phyloP scores from a whole-genome alignment of 1,140 invertebrate genomes.

The Nylanderia fulva region DNA sequence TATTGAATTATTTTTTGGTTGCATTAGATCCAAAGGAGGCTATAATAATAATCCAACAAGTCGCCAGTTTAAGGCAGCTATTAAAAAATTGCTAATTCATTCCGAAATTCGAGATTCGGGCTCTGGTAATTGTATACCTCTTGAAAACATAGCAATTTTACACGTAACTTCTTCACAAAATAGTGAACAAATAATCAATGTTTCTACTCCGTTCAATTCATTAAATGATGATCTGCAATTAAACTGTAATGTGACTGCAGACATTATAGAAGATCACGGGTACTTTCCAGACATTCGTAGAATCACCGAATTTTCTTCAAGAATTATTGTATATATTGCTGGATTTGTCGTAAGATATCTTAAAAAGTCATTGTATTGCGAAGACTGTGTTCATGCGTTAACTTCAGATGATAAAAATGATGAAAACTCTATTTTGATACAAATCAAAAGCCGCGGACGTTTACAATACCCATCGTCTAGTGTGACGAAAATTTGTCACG shows the following conservation, averaged over 20 bases:
- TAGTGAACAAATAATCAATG: conserved; percentile 3
- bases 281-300: conserved; percentile 14
- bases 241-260: neutral
- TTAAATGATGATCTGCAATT: neutral
- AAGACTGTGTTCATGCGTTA: neutral
- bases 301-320: neutral
- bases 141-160: neutral
- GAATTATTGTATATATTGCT: conserved; percentile 1
- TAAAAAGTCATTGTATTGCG: neutral
- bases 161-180: neutral
- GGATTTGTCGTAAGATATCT: neutral
- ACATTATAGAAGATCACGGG: neutral
- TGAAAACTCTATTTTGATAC: neutral
- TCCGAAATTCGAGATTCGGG: neutral
- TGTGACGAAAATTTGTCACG: neutral
- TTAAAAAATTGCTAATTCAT: conserved; percentile 7
- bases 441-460: neutral
- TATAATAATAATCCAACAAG: neutral
- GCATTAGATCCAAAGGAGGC: conserved; percentile 3
- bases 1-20: neutral
- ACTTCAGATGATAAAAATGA: neutral
- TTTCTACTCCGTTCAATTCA: neutral
- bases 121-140: neutral
- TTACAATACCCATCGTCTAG: neutral
- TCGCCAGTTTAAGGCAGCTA: neutral